Evolutionary conservation across 2,797 vertebrate genomes (phyloP), one percentile per base, ranked within the genome.

Genomic region (Lates japonicus): DNA sequence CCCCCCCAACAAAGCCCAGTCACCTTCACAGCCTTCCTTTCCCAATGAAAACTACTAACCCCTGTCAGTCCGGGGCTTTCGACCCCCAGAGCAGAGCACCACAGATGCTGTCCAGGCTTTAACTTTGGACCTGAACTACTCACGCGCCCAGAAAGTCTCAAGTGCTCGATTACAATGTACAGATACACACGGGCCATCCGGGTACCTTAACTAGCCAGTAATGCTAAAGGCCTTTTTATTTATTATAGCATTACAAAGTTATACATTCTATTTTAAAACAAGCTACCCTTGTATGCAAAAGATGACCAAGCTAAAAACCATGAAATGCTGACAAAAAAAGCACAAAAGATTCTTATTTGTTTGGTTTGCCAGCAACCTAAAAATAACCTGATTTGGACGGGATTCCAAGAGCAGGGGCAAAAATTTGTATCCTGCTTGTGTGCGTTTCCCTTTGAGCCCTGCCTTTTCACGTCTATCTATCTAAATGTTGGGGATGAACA

Each of bases 401-500:
- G 78, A 75, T 72, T 78, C 74, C 19, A 9, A 67, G 19, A 80
- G 79, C 83, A 67, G 86, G 76, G 70, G 70, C 62, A 57, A 73
- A 29, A 51, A 41, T 83, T 49, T 63, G 70, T 41, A 51, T 58
- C 83, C 75, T 48, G 80, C 76, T n/a, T 71, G 74, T 77, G 69
- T 63, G 68, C 55, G 62, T 84, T 87, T 82, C 82, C 85, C 9
- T 44, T 78, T 16, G 76, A 76, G 74, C 54, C 69, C 74, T n/a
- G 31, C 74, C 78, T 87, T 82, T 78, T 83, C 33, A 3, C 91
- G 87, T 92, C 85, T 86, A 86, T 86, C 88, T 89, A 85, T 90
- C 77, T 90, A 75, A 85, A 82, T 85, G 83, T 92, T 41, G 65
- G 87, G 84, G 78, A 81, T 65, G 20, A 73, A 81, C 72, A 60